Evolutionary conservation across 2,797 vertebrate species (phyloP).

Genomic region (Molothrus aeneus): DNA sequence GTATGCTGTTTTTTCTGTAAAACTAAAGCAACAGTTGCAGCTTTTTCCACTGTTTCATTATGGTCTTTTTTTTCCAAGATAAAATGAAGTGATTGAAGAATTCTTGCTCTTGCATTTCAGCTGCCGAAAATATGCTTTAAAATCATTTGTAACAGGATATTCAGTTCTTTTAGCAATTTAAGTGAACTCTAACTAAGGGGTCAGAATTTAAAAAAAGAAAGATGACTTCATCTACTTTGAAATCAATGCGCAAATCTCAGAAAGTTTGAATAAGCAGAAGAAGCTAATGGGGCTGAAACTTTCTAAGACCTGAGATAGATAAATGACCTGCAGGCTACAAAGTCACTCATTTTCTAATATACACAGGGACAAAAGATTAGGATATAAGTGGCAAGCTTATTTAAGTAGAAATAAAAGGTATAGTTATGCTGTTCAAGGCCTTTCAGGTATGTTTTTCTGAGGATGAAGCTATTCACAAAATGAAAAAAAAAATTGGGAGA

Average conservation of each 20-base stretch:
- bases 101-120: not conserved
- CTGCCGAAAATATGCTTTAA: not conserved
- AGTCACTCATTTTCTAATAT: not conserved
- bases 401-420: not conserved
- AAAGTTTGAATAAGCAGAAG: not conserved
- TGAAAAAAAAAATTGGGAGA: not conserved
- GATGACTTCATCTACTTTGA: not conserved
- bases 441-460: not conserved
- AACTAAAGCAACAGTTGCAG: not conserved
- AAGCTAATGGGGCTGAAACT: not conserved
- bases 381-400: not conserved
- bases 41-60: not conserved
- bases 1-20: not conserved
- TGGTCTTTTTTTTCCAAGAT: not conserved
- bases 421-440: not conserved
- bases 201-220: not conserved
- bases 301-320: not conserved
- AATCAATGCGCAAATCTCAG: not conserved
- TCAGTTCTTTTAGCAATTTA: not conserved
- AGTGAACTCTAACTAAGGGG: not conserved
- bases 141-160: not conserved
- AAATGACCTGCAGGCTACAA: not conserved
- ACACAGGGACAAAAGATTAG: not conserved
- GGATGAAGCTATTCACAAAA: not conserved
- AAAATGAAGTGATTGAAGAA: not conserved